Percentiles rank a stretch among this genome's conserved stretches.
These are phyloP conservation scores for Hypanus sabinus DNA, from an alignment of 2,113 vertebrate genomes.

Conservation along the genomic window DNA sequence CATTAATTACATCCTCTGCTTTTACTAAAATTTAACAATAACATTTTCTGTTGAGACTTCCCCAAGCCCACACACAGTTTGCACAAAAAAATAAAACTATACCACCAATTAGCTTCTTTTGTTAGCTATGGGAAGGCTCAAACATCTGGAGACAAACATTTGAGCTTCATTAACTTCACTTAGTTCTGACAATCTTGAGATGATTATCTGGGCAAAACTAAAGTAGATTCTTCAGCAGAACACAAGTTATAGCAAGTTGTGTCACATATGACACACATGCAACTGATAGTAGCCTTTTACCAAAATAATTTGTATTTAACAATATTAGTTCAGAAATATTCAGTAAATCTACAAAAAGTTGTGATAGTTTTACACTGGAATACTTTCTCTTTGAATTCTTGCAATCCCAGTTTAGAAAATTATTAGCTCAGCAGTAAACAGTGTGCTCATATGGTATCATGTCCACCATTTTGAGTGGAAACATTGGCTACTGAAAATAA, in stretches of 20 bases:
- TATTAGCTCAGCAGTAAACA: background rate
- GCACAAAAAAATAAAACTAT: background rate
- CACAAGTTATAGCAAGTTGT: background rate
- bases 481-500: background rate
- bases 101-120: slow-evolving; percentile 16
- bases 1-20: background rate
- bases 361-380: background rate
- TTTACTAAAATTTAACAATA: background rate
- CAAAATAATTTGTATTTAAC: background rate
- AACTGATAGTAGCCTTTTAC: background rate
- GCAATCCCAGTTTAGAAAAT: background rate
- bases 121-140: background rate
- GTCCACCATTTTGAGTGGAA: background rate
- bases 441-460: background rate
- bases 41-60: background rate
- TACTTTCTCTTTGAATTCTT: background rate
- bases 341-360: background rate
- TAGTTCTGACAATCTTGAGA: background rate
- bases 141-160: background rate
- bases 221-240: background rate
- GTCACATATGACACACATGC: background rate
- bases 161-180: slow-evolving; percentile 1
- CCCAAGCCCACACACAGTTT: background rate
- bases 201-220: background rate
- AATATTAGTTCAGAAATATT: background rate